Evolutionary conservation across 2,797 vertebrate genomes (phyloP).

Genomic region (Sylvia borin): DNA sequence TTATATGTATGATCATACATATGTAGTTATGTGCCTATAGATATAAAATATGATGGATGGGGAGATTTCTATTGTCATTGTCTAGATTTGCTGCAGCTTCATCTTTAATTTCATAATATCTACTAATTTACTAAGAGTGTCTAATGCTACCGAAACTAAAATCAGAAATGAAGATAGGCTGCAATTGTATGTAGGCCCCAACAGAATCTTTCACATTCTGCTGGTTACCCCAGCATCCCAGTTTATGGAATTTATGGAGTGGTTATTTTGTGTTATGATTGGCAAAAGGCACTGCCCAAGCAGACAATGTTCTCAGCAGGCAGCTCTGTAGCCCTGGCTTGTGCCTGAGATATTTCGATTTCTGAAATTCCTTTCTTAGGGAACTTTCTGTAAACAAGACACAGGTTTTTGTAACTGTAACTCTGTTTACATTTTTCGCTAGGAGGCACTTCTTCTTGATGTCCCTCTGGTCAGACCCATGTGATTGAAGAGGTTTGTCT

Average conservation of each 20-base stretch:
- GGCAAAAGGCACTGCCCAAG: background rate
- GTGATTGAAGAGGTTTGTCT: no score
- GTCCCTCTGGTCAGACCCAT: no score
- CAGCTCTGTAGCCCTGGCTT: background rate
- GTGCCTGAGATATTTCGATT: no score
- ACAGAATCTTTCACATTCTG: background rate
- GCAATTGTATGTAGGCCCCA: background rate
- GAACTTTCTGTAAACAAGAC: no score
- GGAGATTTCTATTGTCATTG: background rate
- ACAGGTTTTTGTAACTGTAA: no score
- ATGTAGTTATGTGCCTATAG: background rate
- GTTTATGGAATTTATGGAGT: background rate
- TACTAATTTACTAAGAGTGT: background rate
- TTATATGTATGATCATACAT: background rate
- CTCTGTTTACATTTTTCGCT: no score
- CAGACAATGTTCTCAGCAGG: constrained; percentile 1
- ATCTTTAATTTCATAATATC: background rate
- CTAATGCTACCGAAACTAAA: background rate
- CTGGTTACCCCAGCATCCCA: background rate
- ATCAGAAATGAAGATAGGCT: background rate
- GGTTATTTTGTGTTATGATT: background rate
- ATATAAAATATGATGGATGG: background rate
- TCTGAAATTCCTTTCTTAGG: no score
- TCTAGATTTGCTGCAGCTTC: background rate
- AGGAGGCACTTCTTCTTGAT: no score